A percentile compares a stretch with the other conserved stretches of the same genome.
These are phyloP conservation scores for Stenolophus ochropezus DNA, from an alignment of 2,888 invertebrate genomes.

Conservation along the genomic window DNA sequence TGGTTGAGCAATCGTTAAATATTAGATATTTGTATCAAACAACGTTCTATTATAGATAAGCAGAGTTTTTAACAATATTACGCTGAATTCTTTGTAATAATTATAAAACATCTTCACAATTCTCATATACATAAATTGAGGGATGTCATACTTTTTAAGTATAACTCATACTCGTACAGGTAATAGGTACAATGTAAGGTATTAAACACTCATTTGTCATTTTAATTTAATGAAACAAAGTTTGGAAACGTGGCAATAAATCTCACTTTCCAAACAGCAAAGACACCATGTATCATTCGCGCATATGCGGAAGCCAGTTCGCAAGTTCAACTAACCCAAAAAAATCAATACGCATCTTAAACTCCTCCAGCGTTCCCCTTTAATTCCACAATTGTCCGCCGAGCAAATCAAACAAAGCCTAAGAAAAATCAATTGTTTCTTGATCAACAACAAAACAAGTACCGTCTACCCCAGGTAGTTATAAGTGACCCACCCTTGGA, in stretches of 20 bases:
- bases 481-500: conserved; percentile 22
- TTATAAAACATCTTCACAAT: too few species aligned
- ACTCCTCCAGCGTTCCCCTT: conserved; percentile 26
- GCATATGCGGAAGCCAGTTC: conserved; percentile 32
- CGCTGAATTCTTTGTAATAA: too few species aligned
- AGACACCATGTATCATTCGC: neutral
- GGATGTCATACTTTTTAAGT: too few species aligned
- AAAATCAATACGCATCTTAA: conserved; percentile 44
- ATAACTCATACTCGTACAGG: too few species aligned
- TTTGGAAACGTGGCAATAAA: neutral
- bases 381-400: conserved; percentile 43
- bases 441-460: conserved; percentile 31
- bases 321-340: conserved; percentile 14
- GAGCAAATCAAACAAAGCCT: conserved; percentile 40
- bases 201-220: neutral
- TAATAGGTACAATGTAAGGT: too few species aligned
- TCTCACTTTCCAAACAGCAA: neutral
- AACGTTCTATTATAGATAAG: too few species aligned
- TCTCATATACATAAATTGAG: too few species aligned
- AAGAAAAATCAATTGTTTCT: conserved; percentile 43
- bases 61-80: too few species aligned
- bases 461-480: neutral
- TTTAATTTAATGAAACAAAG: neutral
- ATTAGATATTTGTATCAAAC: too few species aligned
- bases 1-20: too few species aligned